Base-by-base conservation (phyloP, 2,888 invertebrate species). In the Chymomyza procnemis region DNA sequence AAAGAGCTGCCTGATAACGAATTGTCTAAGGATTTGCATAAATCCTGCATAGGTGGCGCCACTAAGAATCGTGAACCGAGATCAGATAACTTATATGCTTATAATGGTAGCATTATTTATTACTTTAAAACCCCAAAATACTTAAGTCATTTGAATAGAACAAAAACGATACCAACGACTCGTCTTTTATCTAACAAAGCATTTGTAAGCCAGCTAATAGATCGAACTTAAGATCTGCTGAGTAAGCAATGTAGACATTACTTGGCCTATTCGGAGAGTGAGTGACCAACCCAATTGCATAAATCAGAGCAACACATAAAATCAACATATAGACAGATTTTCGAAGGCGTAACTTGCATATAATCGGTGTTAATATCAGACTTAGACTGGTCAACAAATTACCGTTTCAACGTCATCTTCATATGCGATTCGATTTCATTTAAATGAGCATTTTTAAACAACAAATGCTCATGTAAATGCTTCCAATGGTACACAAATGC, bases 221-320 rank as follows among this genome's bases (percentile, higher is more conserved):
- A 84, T 82, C 85, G 84, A 79, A 61, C 84, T 81, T 84, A 84
- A 21, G 54, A 52, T 70, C 41, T 82, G 84, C 86, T 86, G 79
- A 85, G 82, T 79, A 67, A 84, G 86, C 86, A 85, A 82, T 82
- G 80, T 77, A 86, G 81, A 86, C 81, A 86, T 82, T 86, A 82
- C 75, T 85, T 85, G 81, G 87, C 85, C 85, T 72, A 86, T 86
- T 84, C 85, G 86, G 79, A 80, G 69, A 67, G 16, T 26, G 69
- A 67, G 16, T 26, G n/a, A 18, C 48, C 78, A 78, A 73, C 84
- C 73, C 74, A 76, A 76, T 69, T 86, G 66, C 85, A 82, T 82
- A 86, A 82, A 82, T 82, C 84, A 79, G 79, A 81, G 70, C 84
- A 80, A 22, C 19, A 72, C 57, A 67, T 50, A 41, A 66, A 67